phyloP scores from a whole-genome alignment of 2,888 invertebrate genomes.

The Philonicus albiceps region DNA sequence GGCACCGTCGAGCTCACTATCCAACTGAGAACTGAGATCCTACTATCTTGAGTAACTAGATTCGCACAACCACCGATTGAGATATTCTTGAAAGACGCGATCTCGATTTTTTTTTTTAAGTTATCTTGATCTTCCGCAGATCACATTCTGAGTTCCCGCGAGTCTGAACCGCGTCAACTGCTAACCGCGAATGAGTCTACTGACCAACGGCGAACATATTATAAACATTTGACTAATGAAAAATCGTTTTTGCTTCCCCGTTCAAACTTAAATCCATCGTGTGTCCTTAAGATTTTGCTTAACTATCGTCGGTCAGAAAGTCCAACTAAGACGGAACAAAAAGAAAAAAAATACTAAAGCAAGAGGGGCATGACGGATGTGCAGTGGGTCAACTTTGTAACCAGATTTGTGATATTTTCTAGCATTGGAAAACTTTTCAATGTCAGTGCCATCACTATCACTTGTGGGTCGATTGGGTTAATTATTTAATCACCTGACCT shows the following conservation, averaged over 20 bases:
- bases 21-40: not conserved
- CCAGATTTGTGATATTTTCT: not conserved
- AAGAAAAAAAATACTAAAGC: not conserved
- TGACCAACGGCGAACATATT: constrained; percentile 17
- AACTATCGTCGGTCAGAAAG: not conserved
- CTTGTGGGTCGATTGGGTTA: not conserved
- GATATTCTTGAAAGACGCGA: not conserved
- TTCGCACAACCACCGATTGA: not conserved
- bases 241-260: not conserved
- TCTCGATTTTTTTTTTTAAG: not conserved
- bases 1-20: not conserved
- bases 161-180: constrained; percentile 10
- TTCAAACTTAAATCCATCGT: not conserved
- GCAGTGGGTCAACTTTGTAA: not conserved
- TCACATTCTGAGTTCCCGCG: not conserved
- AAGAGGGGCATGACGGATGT: not conserved
- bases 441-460: constrained; percentile 30
- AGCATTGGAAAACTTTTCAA: constrained; percentile 13
- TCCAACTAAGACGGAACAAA: not conserved
- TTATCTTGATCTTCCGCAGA: not conserved
- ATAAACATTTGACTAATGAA: constrained; percentile 30
- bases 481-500: not conserved
- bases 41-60: not conserved
- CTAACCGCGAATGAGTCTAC: constrained; percentile 30
- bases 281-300: constrained; percentile 25